Percentiles rank a stretch among this genome's conserved stretches.
Evolutionary conservation across 2,888 invertebrate genomes (phyloP).

Genomic region (Synanthedon tipuliformis): DNA sequence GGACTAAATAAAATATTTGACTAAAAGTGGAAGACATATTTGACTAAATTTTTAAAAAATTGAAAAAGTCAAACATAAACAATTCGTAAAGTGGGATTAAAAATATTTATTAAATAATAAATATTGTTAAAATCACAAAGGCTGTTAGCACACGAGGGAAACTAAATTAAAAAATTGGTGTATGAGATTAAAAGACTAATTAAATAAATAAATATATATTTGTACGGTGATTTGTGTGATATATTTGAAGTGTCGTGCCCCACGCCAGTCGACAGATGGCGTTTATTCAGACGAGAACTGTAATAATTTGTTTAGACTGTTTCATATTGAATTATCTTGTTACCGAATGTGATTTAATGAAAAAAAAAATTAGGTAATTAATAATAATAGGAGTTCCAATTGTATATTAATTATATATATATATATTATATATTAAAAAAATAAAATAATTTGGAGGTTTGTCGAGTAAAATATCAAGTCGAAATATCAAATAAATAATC

Average conservation of each 20-base stretch:
- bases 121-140: too few relatives aligned
- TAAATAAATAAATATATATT: too few relatives aligned
- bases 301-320: constrained; percentile 40
- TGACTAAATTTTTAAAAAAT: too few relatives aligned
- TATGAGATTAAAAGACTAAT: too few relatives aligned
- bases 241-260: constrained; percentile 1
- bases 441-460: constrained; percentile 17
- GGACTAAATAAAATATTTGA: too few relatives aligned
- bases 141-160: too few relatives aligned
- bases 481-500: constrained; percentile 23
- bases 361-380: constrained; percentile 61
- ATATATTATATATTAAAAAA: constrained; percentile 16
- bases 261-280: constrained; percentile 9
- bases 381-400: constrained; percentile 70
- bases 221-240: too few relatives aligned
- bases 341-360: constrained; percentile 65
- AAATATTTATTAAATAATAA: too few relatives aligned
- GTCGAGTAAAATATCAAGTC: constrained; percentile 25
- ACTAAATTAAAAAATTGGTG: too few relatives aligned
- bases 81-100: too few relatives aligned
- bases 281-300: constrained; percentile 4
- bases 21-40: too few relatives aligned
- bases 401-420: constrained; percentile 60
- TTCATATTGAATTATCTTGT: constrained; percentile 41
- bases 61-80: too few relatives aligned